phyloP scores from a whole-genome alignment of 2,888 invertebrate species.

The Acrobasis suavella region DNA sequence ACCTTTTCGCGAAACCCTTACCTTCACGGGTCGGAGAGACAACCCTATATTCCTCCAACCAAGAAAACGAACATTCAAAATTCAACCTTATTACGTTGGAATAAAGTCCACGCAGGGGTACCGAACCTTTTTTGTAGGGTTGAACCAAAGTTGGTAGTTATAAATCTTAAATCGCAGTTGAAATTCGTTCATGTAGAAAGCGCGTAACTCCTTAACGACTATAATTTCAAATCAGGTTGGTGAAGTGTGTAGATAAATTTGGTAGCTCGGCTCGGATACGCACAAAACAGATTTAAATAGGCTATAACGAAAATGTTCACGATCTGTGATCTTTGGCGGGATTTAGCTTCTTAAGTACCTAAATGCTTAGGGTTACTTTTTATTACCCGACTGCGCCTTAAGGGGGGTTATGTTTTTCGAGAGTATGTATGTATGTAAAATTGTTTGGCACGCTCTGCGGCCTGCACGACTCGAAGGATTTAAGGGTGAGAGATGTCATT shows the following conservation, averaged over 20 bases:
- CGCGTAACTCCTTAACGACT: conserved; percentile 67
- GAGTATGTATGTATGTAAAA: too few relatives aligned
- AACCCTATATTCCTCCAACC: conserved; percentile 29
- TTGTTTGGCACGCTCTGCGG: too few relatives aligned
- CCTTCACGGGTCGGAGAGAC: conserved; percentile 50
- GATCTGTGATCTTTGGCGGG: conserved; percentile 29
- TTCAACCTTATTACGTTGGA: conserved; percentile 24
- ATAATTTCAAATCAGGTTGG: conserved; percentile 65
- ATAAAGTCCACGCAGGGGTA: neutral
- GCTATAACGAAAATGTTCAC: conserved; percentile 45
- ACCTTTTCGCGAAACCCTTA: conserved; percentile 56
- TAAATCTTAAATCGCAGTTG: conserved; percentile 66
- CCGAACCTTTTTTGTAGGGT: conserved; percentile 18
- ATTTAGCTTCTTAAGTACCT: conserved; percentile 23
- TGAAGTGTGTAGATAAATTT: conserved; percentile 65
- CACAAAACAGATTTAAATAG: conserved; percentile 67
- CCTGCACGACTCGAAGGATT: too few relatives aligned
- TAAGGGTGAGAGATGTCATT: too few relatives aligned
- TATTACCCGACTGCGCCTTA: too few relatives aligned
- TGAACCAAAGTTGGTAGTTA: conserved; percentile 44
- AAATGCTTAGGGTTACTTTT: neutral
- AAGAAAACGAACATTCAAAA: conserved; percentile 23
- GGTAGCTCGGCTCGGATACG: conserved; percentile 41
- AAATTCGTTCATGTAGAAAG: conserved; percentile 61
- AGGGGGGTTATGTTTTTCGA: too few relatives aligned